Evolutionary conservation across 1,140 invertebrate species (phyloP).

Genomic region (Aphelinus certus): DNA sequence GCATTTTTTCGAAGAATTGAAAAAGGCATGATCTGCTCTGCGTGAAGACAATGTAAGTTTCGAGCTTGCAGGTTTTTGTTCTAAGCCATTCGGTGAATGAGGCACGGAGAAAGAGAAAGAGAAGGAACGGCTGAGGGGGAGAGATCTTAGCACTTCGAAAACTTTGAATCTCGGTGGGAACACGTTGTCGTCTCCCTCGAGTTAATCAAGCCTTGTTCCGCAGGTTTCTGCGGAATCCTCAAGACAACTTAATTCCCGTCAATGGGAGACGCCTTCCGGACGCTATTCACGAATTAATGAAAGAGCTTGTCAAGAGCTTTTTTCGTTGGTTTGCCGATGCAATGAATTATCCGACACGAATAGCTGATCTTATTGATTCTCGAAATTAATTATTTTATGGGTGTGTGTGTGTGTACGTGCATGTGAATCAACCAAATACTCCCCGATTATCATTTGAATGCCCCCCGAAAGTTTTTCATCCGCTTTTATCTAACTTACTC

Average conservation of each 20-base stretch:
- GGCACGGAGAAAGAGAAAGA: neutral
- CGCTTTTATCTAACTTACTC: no score
- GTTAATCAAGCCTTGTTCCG: slow-evolving; percentile 38
- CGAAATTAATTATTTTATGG: no score
- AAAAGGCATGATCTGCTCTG: slow-evolving; percentile 9
- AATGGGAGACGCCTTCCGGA: slow-evolving; percentile 30
- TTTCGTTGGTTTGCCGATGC: neutral
- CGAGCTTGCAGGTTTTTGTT: slow-evolving; percentile 27
- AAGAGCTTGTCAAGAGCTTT: neutral
- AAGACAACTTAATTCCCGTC: slow-evolving; percentile 33
- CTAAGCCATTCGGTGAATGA: slow-evolving; percentile 7
- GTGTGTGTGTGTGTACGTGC: no score
- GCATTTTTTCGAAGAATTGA: slow-evolving; percentile 15
- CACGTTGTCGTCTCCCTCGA: slow-evolving; percentile 12
- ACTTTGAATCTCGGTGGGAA: slow-evolving; percentile 29
- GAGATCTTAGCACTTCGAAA: slow-evolving; percentile 34
- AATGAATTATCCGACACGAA: no score
- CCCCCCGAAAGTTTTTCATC: no score
- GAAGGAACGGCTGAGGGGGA: neutral
- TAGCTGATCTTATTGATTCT: no score
- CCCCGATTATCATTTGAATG: no score
- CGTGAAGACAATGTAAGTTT: no score
- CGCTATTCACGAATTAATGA: slow-evolving; percentile 32
- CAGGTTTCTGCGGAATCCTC: neutral
- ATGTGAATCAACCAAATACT: no score